A percentile compares a stretch with the other conserved stretches of the same genome.
These are phyloP conservation scores for Trissonchulus latispiculum DNA, from an alignment of 2,888 invertebrate species.

Conservation along the genomic window DNA sequence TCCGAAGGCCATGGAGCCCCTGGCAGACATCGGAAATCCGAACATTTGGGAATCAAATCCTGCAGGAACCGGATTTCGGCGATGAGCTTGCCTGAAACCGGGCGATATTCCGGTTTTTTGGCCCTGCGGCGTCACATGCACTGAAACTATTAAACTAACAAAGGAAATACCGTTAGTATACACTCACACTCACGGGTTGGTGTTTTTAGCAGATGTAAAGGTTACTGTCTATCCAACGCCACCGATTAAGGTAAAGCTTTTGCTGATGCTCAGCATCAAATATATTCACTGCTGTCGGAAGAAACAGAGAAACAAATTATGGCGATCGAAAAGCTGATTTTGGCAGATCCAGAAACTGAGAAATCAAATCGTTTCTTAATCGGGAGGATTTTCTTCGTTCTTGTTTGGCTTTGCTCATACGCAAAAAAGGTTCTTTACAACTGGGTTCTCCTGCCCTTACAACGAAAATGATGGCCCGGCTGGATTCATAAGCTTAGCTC, in stretches of 20 bases:
- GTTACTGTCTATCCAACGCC: background rate
- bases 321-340: background rate
- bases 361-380: background rate
- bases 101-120: background rate
- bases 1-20: background rate
- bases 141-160: too few species aligned
- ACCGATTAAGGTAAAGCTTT: too few species aligned
- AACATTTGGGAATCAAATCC: too few species aligned
- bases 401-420: background rate
- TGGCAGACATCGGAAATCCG: too few species aligned
- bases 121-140: background rate
- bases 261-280: too few species aligned
- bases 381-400: background rate
- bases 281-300: too few species aligned
- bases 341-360: background rate
- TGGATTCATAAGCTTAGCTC: background rate
- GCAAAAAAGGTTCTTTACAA: background rate
- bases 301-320: background rate
- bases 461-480: background rate
- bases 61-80: background rate
- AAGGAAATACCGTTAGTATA: too few species aligned
- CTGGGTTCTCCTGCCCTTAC: background rate
- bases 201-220: background rate
- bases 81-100: background rate
- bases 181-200: background rate